These are phyloP conservation scores for Orchesella cincta DNA, from an alignment of 1,140 invertebrate species.

Conservation along the genomic window DNA sequence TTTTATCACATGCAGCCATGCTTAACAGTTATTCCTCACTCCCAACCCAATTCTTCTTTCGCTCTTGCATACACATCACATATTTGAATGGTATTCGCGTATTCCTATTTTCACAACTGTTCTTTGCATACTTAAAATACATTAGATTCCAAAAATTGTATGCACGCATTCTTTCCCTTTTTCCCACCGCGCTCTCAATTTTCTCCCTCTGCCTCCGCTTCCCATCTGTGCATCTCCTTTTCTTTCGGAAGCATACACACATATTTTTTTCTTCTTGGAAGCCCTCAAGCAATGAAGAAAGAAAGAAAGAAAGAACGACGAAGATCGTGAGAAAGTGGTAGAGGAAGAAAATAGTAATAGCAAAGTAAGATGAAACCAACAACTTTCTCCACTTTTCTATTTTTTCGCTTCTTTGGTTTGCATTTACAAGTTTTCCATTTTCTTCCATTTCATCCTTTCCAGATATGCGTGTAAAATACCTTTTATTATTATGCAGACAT, in stretches of 20 bases:
- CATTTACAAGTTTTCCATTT: conserved; percentile 16
- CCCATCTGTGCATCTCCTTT: background rate
- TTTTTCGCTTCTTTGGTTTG: background rate
- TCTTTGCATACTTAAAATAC: background rate
- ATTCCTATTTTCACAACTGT: too few relatives aligned
- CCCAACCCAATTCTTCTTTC: background rate
- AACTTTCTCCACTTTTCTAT: background rate
- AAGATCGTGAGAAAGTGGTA: background rate
- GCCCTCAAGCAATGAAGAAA: background rate
- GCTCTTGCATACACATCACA: background rate
- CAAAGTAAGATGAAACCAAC: background rate
- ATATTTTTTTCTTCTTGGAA: background rate
- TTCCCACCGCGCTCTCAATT: background rate
- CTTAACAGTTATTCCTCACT: too few relatives aligned
- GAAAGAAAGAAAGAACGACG: background rate
- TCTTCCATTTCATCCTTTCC: background rate
- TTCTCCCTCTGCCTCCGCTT: background rate
- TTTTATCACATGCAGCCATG: too few relatives aligned
- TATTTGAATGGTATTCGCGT: background rate
- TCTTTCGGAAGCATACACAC: background rate
- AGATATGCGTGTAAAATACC: too few relatives aligned
- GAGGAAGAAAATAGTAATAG: background rate
- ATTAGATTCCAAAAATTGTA: background rate
- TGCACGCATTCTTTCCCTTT: background rate
- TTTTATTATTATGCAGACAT: too few relatives aligned